Conservation (phyloP, 2,113 vertebrate genomes). For the Martes martes region DNA sequence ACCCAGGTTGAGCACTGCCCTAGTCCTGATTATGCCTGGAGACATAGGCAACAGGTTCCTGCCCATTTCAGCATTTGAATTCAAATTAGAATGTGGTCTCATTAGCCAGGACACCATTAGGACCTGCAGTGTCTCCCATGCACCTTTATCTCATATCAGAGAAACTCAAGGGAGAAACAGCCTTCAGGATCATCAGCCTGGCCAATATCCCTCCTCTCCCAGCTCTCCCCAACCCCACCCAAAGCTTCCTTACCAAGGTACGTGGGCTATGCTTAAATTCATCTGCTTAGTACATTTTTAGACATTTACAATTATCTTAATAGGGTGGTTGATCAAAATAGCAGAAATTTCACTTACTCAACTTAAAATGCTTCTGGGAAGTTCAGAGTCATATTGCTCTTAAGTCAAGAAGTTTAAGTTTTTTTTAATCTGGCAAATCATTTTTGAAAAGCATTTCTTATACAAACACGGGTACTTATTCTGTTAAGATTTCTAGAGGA, state of each 20-base stretch:
- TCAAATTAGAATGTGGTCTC: neutral
- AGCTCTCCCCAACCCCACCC: neutral
- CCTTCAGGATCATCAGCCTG: neutral
- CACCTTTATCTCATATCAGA: neutral
- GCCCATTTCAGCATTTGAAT: slow-evolving; percentile 47
- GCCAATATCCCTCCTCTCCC: neutral
- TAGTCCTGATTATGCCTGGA: neutral
- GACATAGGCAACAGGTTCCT: slow-evolving; percentile 41
- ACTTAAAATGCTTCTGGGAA: neutral
- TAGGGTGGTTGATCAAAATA: neutral
- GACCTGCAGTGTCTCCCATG: neutral
- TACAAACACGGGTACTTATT: neutral
- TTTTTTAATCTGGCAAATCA: neutral
- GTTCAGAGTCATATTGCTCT: neutral
- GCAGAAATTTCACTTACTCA: slow-evolving; percentile 31
- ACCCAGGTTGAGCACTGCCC: slow-evolving; percentile 10
- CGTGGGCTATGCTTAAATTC: neutral
- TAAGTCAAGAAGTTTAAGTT: neutral
- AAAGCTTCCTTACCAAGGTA: neutral
- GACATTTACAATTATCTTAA: neutral
- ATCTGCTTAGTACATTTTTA: neutral
- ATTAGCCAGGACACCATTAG: neutral
- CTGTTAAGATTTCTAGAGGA: neutral
- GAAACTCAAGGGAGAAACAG: neutral
- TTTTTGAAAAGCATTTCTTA: neutral